Evolutionary conservation across 1,140 invertebrate species (phyloP), one percentile per base, ranked within the genome.

Genomic region (Pogonomyrmex californicus): DNA sequence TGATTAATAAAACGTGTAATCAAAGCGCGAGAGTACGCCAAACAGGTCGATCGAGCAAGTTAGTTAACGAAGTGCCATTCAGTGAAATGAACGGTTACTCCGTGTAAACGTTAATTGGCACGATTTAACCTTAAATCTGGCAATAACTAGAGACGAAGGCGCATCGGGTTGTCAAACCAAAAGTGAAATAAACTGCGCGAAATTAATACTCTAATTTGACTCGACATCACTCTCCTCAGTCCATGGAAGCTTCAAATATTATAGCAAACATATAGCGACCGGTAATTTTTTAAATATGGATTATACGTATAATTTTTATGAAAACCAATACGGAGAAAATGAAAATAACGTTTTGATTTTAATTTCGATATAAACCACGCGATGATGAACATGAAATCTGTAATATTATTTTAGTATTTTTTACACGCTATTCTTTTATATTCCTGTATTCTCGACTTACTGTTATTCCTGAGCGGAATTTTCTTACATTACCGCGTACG

Each of bases 11-110:
- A 75, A 68, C 23, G 44, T 7, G 44, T 82, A 81, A 88, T 88
- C 58, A 58, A 49, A 66, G 30, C 54, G 47, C n/a, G 23, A 68
- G 33, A 68, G 23, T 47, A 36, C 62, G 51, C 23, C 86, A 60
- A 70, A 41, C 79, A 73, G 30, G 33, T 66, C 63, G 85, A 87
- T 88, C 87, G 66, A 47, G 51, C 76, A 75, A 88, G 71, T 87
- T 88, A 65, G 68, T 76, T 85, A 88, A 88, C 86, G 86, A 88
- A 81, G 36, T 68, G 44, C 56, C 71, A 82, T 78, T 85, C 63
- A 44, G 23, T 41, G 51, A n/a, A 66, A 47, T 44, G 10, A 87
- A 87, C 68, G 60, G 62, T 71, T 56, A 58, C 54, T 63, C 38
- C 4, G 23, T 23, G 30, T 44, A 9, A 54, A 56, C 70, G 49